phyloP scores from a whole-genome alignment of 2,888 invertebrate genomes.

The Pinctada fucata region DNA sequence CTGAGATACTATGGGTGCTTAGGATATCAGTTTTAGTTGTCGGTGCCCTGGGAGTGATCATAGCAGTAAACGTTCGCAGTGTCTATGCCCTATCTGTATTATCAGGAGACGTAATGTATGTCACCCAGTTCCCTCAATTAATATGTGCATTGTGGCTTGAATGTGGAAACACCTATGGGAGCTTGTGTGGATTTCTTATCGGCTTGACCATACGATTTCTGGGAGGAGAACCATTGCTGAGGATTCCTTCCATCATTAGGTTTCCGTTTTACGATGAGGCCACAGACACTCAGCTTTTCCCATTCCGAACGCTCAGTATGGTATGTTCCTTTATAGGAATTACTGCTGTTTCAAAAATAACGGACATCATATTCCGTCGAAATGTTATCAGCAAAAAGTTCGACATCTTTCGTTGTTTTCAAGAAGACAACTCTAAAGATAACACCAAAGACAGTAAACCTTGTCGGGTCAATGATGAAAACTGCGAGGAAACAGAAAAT shows the following conservation, averaged over 20 bases:
- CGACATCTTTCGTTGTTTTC: slow-evolving; percentile 39
- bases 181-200: slow-evolving; percentile 80
- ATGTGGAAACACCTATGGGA: slow-evolving; percentile 44
- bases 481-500: too few relatives aligned
- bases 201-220: slow-evolving; percentile 87
- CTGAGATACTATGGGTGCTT: slow-evolving; percentile 58
- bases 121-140: slow-evolving; percentile 60
- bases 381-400: slow-evolving; percentile 25
- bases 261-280: slow-evolving; percentile 49
- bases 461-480: too few relatives aligned
- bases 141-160: slow-evolving; percentile 52
- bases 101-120: slow-evolving; percentile 61
- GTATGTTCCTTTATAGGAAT: slow-evolving; percentile 43
- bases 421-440: neutral
- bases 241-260: slow-evolving; percentile 68
- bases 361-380: slow-evolving; percentile 43
- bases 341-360: slow-evolving; percentile 41
- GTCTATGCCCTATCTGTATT: slow-evolving; percentile 60
- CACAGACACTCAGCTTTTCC: slow-evolving; percentile 49
- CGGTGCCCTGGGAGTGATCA: slow-evolving; percentile 48
- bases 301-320: slow-evolving; percentile 56
- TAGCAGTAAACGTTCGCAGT: slow-evolving; percentile 51
- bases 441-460: too few relatives aligned
- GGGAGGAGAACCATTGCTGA: slow-evolving; percentile 91
- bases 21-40: slow-evolving; percentile 49